Base-by-base conservation (phyloP, 1,140 invertebrate genomes). In the Oryctes rhinoceros region DNA sequence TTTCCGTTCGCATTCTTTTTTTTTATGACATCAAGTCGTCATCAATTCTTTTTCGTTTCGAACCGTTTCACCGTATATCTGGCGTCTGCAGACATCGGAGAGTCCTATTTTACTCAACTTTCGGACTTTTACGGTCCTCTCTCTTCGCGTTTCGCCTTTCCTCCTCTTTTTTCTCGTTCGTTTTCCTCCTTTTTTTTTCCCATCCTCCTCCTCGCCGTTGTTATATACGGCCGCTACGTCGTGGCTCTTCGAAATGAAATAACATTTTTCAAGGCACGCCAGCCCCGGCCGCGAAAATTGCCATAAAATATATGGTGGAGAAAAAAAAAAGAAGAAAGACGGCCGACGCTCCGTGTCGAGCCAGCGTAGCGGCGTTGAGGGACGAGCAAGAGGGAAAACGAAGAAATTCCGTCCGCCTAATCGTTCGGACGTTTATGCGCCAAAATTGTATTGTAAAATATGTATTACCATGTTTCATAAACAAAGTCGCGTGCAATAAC, bases 51-150 rank as follows among this genome's bases (percentile, higher is more conserved):
- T 71, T 71, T 71, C 65, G 65, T 71, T 71, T 71, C 65, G 65
- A 24, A 71, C 65, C 65, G 65, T 24, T 71, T 71, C 24, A 71
- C 20, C 65, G 65, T 71, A 71, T 71, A 71, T 71, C 65, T 71
- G 65, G 65, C 65, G 65, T 71, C 79, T 78, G 82, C 82, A 83
- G 79, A 81, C 80, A 78, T 65, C 75, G 78, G 79, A 78, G 80
- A 82, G 78, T 83, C 80, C 80, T 83, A 83, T 83, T 83, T 83
- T 80, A 81, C 79, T 79, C 79, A 53, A 74, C 67, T 80, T 76
- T 78, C 71, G 76, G 81, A 81, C 81, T 81, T 81, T 81, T 81
- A 81, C 81, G 78, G 81, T 71, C 75, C 76, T 80, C 78, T 30
- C 48, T 77, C 65, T 71, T 30, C 65, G 18, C 24, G 9, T 71